Evolutionary conservation across 2,113 vertebrate genomes (phyloP).

Genomic region (Thalassoma bifasciatum): DNA sequence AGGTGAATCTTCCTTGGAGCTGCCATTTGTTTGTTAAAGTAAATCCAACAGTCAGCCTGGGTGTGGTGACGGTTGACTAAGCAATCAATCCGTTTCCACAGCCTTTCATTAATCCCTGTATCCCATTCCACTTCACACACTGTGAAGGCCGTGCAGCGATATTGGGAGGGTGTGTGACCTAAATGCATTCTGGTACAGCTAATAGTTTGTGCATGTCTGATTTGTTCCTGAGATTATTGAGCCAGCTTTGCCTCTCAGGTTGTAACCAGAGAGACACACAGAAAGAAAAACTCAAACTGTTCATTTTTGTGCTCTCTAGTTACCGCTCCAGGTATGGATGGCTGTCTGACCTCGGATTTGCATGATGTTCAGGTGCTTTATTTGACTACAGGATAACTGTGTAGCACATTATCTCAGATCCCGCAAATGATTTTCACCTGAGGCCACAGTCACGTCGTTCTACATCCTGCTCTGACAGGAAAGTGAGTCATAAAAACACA

Average conservation of each 20-base stretch:
- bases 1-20: constrained; percentile 64
- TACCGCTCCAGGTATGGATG: constrained; percentile 8
- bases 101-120: constrained; percentile 59
- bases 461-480: constrained; percentile 62
- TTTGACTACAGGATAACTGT: constrained; percentile 71
- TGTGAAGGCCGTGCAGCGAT: constrained; percentile 1
- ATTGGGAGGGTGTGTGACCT: constrained; percentile 16
- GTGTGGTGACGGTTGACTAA: constrained; percentile 73
- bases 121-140: constrained; percentile 36
- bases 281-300: background rate
- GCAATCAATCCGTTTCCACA: constrained; percentile 65
- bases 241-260: background rate
- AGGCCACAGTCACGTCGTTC: constrained; percentile 21
- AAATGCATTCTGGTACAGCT: constrained; percentile 4
- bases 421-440: constrained; percentile 71
- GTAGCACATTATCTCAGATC: constrained; percentile 46
- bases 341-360: constrained; percentile 67
- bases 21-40: constrained; percentile 77
- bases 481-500: constrained; percentile 43
- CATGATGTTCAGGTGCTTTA: constrained; percentile 76
- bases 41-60: constrained; percentile 73
- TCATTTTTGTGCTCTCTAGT: constrained; percentile 33
- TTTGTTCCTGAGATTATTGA: constrained; percentile 65
- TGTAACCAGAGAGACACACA: background rate
- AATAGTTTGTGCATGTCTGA: constrained; percentile 64